These are phyloP conservation scores for Mesitornis unicolor DNA, from an alignment of 2,113 vertebrate species.

Conservation along the genomic window DNA sequence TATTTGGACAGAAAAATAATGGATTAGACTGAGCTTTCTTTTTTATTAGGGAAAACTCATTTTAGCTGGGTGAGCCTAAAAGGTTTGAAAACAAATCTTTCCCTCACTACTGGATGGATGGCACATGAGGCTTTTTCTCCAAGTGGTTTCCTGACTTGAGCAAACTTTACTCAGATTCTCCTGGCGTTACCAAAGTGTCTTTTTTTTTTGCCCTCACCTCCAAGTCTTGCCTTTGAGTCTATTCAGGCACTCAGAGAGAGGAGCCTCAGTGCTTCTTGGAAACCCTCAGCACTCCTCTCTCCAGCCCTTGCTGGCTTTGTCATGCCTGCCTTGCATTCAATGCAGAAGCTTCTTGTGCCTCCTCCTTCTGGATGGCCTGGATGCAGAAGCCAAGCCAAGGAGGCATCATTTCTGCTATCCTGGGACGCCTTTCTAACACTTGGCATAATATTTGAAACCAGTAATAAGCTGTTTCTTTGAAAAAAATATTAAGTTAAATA, in stretches of 20 bases:
- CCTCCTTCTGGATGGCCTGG: not conserved
- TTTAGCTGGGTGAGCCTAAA: not conserved
- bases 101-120: not conserved
- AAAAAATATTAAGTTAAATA: not conserved
- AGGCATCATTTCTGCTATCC: not conserved
- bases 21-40: not conserved
- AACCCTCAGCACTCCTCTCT: not conserved
- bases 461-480: not conserved
- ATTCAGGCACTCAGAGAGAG: not conserved
- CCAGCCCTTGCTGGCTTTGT: not conserved
- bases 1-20: not conserved
- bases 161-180: not conserved
- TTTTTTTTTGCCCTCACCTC: not conserved
- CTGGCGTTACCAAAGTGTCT: not conserved
- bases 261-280: not conserved
- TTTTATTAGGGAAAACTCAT: not conserved
- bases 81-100: not conserved
- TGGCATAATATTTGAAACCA: not conserved
- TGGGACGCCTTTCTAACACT: not conserved
- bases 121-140: not conserved
- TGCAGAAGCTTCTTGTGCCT: not conserved
- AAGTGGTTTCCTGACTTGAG: not conserved
- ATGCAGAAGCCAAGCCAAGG: not conserved
- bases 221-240: not conserved
- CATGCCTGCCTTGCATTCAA: not conserved